Evolutionary conservation across 2,888 invertebrate species (phyloP), one percentile per base, ranked within the genome.

Genomic region (Gnatocerus cornutus): DNA sequence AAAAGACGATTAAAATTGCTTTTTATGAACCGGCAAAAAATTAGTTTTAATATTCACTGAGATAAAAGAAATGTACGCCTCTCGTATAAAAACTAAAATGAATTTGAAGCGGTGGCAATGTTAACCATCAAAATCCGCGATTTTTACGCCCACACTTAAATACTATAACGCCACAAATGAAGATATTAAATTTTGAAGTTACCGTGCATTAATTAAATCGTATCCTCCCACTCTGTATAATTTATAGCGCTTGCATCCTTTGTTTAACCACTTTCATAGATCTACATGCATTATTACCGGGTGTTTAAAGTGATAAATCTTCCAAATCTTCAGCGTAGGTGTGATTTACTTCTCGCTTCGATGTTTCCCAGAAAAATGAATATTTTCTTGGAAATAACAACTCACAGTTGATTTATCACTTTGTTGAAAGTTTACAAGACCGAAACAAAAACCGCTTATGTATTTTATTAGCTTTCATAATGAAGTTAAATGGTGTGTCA

Each of bases 251-350:
- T 33, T 33, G 7, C 33, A 33, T 7, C 7, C 33, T 21, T 21
- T 21, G 21, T 21, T 21, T 21, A 21, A 21, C 21, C 21, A 21
- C 21, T 21, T 21, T 21, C 21, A 21, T 21, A 21, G 21, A 21
- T 21, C 21, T 4, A 21, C 21, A 21, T 21, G 21, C 33, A 33
- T n/a, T 33, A 33, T 33, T n/a, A 33, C 33, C n/a, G 33, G 7
- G n/a, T 33, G 33, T 33, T 33, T 33, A 33, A 33, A 9, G n/a
- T n/a, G 21, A 48, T 48, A 48, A 48, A 48, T 48, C 48, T 27
- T 9, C 27, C 10, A 10, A 48, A 48, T 27, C 27, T 10, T 48
- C 12, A 27, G 48, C 48, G 48, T 48, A 27, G 48, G 48, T 48
- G 48, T 48, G 48, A 33, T 33, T 33, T 33, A 33, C 33, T 27